A percentile compares a stretch with the other conserved stretches of the same genome.
Evolutionary conservation across 2,113 vertebrate genomes (phyloP).

Genomic region (Origma solitaria): DNA sequence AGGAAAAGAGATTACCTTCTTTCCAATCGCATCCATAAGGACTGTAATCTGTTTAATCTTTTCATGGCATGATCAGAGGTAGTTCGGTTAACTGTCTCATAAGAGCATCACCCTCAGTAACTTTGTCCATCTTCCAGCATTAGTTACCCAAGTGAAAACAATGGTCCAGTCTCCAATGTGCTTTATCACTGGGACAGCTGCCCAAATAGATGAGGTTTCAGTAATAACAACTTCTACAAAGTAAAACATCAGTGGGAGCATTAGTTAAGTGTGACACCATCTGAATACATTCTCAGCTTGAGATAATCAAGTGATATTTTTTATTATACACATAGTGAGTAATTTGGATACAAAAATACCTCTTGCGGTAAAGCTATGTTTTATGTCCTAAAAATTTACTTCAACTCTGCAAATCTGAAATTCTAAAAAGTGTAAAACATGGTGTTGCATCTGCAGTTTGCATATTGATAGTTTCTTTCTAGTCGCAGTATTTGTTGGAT

Average conservation of each 20-base stretch:
- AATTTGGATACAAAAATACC: not conserved
- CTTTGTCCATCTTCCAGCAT: not conserved
- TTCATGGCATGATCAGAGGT: not conserved
- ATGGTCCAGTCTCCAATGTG: accelerated
- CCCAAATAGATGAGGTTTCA: not conserved
- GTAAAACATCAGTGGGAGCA: not conserved
- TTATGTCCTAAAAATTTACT: not conserved
- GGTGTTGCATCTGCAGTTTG: not conserved
- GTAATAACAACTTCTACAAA: not conserved
- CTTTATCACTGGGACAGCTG: not conserved
- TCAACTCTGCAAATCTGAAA: not conserved
- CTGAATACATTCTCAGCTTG: not conserved
- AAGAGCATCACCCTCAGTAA: not conserved
- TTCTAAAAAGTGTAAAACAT: not conserved
- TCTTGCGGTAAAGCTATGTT: not conserved
- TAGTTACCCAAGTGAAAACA: not conserved
- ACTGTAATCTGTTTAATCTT: not conserved
- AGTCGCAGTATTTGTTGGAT: not conserved
- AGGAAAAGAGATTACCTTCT: not conserved
- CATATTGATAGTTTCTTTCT: not conserved
- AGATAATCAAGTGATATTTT: not conserved
- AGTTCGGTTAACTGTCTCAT: not conserved
- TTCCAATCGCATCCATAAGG: not conserved
- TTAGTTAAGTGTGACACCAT: not conserved
- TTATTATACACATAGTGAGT: not conserved